These are phyloP conservation scores for Phacellophora camtschatica DNA, from an alignment of 30 jellyfish, hydroid and myxozoan genomes.

Conservation along the genomic window DNA sequence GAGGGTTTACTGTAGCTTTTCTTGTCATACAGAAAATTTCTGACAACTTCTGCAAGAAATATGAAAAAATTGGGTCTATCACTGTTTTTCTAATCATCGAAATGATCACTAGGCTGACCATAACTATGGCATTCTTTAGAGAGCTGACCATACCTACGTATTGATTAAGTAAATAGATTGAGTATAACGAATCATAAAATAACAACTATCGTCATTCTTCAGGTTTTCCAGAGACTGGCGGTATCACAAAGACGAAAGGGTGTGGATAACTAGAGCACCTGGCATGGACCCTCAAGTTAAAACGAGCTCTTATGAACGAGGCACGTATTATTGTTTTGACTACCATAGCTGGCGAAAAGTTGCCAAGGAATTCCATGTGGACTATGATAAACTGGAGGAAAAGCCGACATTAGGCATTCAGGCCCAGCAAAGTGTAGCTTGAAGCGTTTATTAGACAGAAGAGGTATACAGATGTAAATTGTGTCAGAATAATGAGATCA, in stretches of 20 bases:
- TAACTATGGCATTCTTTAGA: no score
- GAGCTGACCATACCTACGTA: no score
- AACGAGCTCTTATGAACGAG: constrained; percentile 92
- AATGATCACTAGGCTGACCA: no score
- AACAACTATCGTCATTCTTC: no score
- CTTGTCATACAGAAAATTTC: no score
- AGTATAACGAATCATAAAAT: no score
- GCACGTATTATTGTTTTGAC: constrained; percentile 93
- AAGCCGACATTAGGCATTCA: constrained; percentile 84
- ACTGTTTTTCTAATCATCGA: no score
- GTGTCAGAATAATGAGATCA: constrained; percentile 27
- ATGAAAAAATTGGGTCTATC: no score
- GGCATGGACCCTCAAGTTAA: constrained; percentile 98
- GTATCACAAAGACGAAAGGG: constrained; percentile 94
- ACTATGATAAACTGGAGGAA: constrained; percentile 92
- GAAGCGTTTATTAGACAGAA: not conserved
- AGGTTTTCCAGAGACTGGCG: constrained; percentile 96
- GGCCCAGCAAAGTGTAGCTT: constrained; percentile 63
- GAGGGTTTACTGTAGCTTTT: no score
- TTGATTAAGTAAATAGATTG: no score
- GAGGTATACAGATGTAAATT: constrained; percentile 54
- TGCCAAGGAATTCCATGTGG: constrained; percentile 93
- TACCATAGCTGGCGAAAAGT: constrained; percentile 96
- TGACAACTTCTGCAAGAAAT: no score
- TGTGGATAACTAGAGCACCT: constrained; percentile 97